Base-by-base conservation (phyloP, 2,888 invertebrate genomes). In the Gasteruption jaculator region DNA sequence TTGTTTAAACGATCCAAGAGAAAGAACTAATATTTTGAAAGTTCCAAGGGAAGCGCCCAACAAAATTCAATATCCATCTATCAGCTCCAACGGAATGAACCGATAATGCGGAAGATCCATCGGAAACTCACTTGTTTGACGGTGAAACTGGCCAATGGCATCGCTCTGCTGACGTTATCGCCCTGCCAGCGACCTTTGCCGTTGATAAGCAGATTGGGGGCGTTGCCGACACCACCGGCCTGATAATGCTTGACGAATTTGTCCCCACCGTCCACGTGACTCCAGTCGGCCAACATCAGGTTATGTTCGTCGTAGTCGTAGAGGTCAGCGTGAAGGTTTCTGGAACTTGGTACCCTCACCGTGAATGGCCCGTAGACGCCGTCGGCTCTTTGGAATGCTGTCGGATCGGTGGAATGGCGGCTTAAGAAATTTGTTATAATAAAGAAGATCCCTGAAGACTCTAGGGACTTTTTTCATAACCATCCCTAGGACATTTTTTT, bases 231-330 rank as follows among this genome's bases (percentile, higher is more conserved):
- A 0, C 87, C 90, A 15, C 75, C 74, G 0, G 86, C 82, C 61
- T 92, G 90, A 63, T 91, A 89, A 65, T 93, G 92, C n/a, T 81
- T 79, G 0, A 86, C 76, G 69, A 91, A 92, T 71, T 85, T 85
- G 2, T 80, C 77, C 11, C 83, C 75, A 0, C 87, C 82, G 3
- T 83, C 69, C 46, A 80, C 77, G 53, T 85, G 83, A 26, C 84
- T 79, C 93, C 93, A 94, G 63, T 93, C 93, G 22, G 85, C 80
- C 3, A 92, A 75, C 4, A 81, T 71, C 63, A 93, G 78, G 2
- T 80, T 78, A 69, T 92, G 90, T 24, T 85, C 82, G 63, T 93
- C 92, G 56, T 79, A 79, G 61, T 93, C 92, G 67, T 90, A 93
- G 1, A 85, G 71, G 6, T 75, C 68, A 0, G 74, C 73, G 54